These are phyloP conservation scores for Noctua comes DNA, from an alignment of 2,888 invertebrate species.

Conservation along the genomic window DNA sequence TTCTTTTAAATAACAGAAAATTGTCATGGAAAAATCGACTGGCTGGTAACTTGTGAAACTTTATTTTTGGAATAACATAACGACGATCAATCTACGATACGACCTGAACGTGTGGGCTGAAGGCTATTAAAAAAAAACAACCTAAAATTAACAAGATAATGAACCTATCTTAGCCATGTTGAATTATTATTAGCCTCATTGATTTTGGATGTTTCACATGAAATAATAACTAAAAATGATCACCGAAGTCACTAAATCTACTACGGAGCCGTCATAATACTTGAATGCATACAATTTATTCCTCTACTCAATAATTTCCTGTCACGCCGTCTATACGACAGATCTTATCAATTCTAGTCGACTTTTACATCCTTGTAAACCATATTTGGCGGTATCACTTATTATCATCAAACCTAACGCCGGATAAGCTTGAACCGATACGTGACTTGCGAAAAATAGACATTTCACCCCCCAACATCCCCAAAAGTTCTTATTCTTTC, in stretches of 20 bases:
- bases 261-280: no score
- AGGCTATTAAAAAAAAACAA: no score
- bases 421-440: conserved; percentile 86
- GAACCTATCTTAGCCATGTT: neutral
- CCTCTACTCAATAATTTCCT: neutral
- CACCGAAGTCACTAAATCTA: no score
- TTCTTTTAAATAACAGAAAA: neutral
- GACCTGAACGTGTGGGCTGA: no score
- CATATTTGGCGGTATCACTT: conserved; percentile 87
- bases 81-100: no score
- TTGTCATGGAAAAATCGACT: neutral
- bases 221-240: neutral
- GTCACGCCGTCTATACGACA: neutral
- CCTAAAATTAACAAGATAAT: neutral
- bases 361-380: conserved; percentile 63
- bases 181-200: neutral
- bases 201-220: neutral
- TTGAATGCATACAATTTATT: neutral
- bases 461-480: conserved; percentile 73
- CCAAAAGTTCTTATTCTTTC: conserved; percentile 77
- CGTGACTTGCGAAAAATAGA: conserved; percentile 89
- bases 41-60: neutral
- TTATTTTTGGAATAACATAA: neutral
- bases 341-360: conserved; percentile 69
- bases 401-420: conserved; percentile 89